A percentile compares a stretch with the other conserved stretches of the same genome.
phyloP scores from a whole-genome alignment of 2,888 invertebrate species.

The Therioaphis trifolii region DNA sequence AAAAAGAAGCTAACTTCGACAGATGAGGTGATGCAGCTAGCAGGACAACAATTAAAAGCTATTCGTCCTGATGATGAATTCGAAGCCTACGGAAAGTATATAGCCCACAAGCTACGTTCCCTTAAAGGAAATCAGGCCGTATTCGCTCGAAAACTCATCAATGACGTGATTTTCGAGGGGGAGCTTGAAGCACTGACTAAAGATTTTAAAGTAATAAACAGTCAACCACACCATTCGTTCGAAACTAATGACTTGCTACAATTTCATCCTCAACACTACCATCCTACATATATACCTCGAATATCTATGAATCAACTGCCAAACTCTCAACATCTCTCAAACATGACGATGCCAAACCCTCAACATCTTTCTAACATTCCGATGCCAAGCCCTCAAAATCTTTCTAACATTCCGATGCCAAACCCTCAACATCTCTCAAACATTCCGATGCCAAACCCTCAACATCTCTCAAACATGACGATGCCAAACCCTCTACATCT shows the following conservation, averaged over 20 bases:
- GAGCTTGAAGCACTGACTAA: constrained; percentile 27
- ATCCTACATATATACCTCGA: constrained; percentile 25
- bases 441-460: constrained; percentile 18
- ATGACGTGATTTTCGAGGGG: constrained; percentile 38
- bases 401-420: no score
- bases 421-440: no score
- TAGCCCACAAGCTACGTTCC: constrained; percentile 39
- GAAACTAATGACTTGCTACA: constrained; percentile 24
- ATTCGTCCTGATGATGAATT: constrained; percentile 24
- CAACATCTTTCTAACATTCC: constrained; percentile 9
- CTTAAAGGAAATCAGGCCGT: constrained; percentile 17
- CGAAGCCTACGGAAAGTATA: constrained; percentile 27
- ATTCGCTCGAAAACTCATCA: constrained; percentile 26
- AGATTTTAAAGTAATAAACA: constrained; percentile 41
- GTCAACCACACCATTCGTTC: constrained; percentile 9
- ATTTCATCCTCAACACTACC: constrained; percentile 12
- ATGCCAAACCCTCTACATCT: not conserved
- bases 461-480: not conserved
- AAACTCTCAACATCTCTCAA: constrained; percentile 17
- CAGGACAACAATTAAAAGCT: constrained; percentile 9
- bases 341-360: not conserved
- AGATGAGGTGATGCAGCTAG: constrained; percentile 37
- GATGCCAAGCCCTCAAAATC: no score
- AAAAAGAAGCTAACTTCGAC: constrained; percentile 37
- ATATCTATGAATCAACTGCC: constrained; percentile 25